These are phyloP conservation scores for Psittacula echo DNA, from an alignment of 2,797 vertebrate species.

Conservation along the genomic window DNA sequence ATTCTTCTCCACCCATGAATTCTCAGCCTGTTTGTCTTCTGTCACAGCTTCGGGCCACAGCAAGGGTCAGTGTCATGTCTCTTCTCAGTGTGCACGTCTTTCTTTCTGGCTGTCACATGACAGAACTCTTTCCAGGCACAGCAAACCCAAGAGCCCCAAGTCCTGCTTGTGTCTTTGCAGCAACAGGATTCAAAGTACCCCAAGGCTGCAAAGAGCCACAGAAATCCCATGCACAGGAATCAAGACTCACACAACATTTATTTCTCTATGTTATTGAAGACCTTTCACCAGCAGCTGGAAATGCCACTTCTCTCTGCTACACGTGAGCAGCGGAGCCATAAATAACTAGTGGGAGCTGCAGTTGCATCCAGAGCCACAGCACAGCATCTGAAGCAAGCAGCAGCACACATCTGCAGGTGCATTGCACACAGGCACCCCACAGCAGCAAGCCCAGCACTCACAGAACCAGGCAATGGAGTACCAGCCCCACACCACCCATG, in stretches of 20 bases:
- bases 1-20: neutral
- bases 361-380: neutral
- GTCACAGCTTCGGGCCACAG: neutral
- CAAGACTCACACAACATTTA: neutral
- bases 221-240: neutral
- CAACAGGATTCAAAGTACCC: neutral
- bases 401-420: neutral
- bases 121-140: neutral
- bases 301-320: neutral
- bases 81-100: neutral
- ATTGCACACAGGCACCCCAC: neutral
- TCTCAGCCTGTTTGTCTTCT: neutral
- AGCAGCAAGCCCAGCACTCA: neutral
- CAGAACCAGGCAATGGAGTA: neutral
- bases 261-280: neutral
- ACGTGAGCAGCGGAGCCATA: rapidly evolving
- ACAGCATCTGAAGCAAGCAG: neutral
- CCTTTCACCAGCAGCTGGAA: conserved; percentile 2
- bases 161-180: neutral
- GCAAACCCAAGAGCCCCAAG: neutral
- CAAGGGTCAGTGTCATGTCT: neutral
- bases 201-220: neutral
- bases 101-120: neutral
- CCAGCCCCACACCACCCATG: rapidly evolving
- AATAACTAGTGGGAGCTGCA: neutral